Evolutionary conservation across 2,113 vertebrate genomes (phyloP), one percentile per base, ranked within the genome.

Genomic region (Sciurus niger): DNA sequence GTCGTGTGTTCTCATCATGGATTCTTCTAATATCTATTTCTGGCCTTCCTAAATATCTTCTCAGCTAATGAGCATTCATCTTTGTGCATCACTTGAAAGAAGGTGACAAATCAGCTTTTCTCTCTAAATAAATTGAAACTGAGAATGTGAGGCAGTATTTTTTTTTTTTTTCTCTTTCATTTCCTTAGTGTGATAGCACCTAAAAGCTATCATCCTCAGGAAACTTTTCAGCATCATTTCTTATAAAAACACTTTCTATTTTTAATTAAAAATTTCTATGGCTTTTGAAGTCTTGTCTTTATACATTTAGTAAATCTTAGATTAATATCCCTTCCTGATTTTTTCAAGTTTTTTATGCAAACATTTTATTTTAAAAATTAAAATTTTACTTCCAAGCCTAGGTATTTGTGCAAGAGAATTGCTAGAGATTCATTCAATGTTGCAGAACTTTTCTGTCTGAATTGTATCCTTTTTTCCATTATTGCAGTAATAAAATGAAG

Each of bases 91-190:
- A 87, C 95, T 93, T 92, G 67, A 96, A 96, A 96, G 82, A 87
- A 63, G 18, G 88, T 78, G 92, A 74, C 22, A 97, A 93, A 87
- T 30, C 76, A 93, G 4, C 40, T 43, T 86, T 97, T 91, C 22
- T 95, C 65, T 96, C 90, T 93, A 95, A 88, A 91, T 95, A 96
- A 98, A 97, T 90, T 89, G 83, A 65, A 91, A 60, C 67, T 93
- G 40, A 93, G 18, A 89, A 58, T 20, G 8, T 63, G 84, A 94
- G 25, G 12, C 10, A 60, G 11, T 28, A 5, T 43, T 67, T 58
- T 24, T 65, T 70, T 58, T 48, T 48, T 48, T 40, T 51, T 6
- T 25, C 12, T 87, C 0, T 89, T 70, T 80, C 3, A 77, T 96
- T 93, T 93, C 30, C 24, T 92, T 12, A 30, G 16, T 18, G 13